Percentiles rank a stretch among this genome's conserved stretches.
Conservation (phyloP, 1,140 invertebrate species). For the Andricus grossulariae region DNA sequence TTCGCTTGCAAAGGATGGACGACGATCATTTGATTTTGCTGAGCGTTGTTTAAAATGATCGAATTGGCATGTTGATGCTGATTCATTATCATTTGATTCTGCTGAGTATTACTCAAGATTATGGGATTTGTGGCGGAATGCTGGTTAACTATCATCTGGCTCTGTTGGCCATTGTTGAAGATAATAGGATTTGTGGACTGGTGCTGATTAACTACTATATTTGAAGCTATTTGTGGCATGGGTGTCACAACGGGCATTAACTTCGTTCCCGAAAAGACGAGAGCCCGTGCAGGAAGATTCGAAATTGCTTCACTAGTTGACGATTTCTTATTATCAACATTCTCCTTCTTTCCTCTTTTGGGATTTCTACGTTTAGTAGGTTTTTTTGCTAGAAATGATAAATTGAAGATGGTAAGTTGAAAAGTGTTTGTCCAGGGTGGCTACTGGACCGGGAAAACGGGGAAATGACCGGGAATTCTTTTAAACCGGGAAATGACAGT, state of each 20-base stretch:
- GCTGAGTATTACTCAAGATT: constrained; percentile 62
- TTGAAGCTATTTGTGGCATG: constrained; percentile 63
- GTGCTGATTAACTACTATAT: constrained; percentile 70
- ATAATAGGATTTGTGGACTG: constrained; percentile 66
- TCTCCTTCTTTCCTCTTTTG: constrained; percentile 59
- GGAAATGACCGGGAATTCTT: no score
- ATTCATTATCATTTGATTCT: constrained; percentile 69
- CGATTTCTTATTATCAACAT: constrained; percentile 49
- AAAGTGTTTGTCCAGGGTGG: no score
- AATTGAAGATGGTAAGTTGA: no score
- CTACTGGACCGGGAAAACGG: no score
- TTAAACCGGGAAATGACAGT: no score
- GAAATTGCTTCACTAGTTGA: constrained; percentile 57
- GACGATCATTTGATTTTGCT: constrained; percentile 73
- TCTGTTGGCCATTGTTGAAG: constrained; percentile 60
- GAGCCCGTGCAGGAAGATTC: constrained; percentile 65
- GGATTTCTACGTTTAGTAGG: constrained; percentile 52
- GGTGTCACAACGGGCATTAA: constrained; percentile 72
- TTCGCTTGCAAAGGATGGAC: constrained; percentile 68
- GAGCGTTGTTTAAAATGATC: constrained; percentile 69
- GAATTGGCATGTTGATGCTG: constrained; percentile 62
- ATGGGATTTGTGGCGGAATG: constrained; percentile 61
- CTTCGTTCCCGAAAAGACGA: constrained; percentile 70
- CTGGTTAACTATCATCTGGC: constrained; percentile 70
- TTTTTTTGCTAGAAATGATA: constrained; percentile 42